These are phyloP conservation scores for Lycopodina hypogea DNA, from an alignment of 37 sponge, comb jelly and placozoan genomes.

Conservation along the genomic window DNA sequence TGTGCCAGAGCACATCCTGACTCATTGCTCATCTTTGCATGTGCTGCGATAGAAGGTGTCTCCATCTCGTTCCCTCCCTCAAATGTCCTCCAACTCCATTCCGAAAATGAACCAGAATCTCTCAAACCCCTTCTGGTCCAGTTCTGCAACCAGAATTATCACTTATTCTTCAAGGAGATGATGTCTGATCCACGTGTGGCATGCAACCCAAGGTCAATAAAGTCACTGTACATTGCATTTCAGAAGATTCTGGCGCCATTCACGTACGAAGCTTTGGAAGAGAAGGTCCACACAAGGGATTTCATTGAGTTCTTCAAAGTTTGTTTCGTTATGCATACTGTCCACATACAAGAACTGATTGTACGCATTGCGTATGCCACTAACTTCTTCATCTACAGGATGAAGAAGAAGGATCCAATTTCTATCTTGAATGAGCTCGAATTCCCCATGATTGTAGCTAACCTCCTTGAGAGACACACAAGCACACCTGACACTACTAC, in stretches of 20 bases:
- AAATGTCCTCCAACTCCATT: neutral
- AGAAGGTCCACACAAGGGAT: constrained; percentile 15
- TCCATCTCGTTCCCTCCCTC: constrained; percentile 4
- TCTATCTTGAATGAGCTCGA: constrained; percentile 8
- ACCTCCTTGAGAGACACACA: neutral
- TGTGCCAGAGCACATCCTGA: constrained; percentile 24
- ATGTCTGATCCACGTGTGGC: constrained; percentile 25
- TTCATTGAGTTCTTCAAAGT: constrained; percentile 31
- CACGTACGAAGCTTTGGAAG: neutral
- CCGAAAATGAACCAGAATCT: neutral
- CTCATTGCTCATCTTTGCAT: constrained; percentile 6
- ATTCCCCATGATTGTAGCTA: constrained; percentile 26
- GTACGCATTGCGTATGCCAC: constrained; percentile 15
- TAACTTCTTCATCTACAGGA: constrained; percentile 38
- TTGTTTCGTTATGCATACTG: constrained; percentile 28
- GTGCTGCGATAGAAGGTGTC: constrained; percentile 28
- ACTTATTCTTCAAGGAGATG: constrained; percentile 36
- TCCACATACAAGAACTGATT: constrained; percentile 3
- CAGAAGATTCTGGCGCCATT: constrained; percentile 25
- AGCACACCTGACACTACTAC: neutral
- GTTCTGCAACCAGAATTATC: constrained; percentile 32
- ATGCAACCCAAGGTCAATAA: constrained; percentile 6
- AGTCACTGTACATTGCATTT: constrained; percentile 38
- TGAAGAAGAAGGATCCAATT: constrained; percentile 17
- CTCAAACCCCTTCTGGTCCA: neutral